These are phyloP conservation scores for Suncus etruscus DNA, from an alignment of 2,113 vertebrate genomes.

Conservation along the genomic window DNA sequence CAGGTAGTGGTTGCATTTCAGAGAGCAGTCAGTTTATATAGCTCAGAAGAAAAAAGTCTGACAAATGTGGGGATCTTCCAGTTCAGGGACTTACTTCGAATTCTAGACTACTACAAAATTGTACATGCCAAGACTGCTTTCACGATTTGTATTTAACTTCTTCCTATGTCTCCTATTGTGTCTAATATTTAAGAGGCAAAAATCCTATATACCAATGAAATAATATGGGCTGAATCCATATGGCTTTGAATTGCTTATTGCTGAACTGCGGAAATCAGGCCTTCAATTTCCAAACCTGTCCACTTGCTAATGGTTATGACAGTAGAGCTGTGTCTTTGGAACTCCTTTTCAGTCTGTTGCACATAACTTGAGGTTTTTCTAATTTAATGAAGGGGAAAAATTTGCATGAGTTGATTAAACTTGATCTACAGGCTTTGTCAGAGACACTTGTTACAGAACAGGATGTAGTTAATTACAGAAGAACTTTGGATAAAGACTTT, in stretches of 20 bases:
- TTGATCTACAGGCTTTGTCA: not conserved
- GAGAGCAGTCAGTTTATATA: not conserved
- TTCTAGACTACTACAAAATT: not conserved
- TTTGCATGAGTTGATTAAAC: not conserved
- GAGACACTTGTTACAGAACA: not conserved
- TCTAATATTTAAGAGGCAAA: not conserved
- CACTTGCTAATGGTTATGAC: not conserved
- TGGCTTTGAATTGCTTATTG: not conserved
- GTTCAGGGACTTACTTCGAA: no score
- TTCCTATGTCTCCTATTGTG: not conserved
- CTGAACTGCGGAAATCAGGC: not conserved
- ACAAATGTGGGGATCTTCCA: not conserved
- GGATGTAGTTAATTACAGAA: constrained; percentile 91
- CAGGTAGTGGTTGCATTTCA: not conserved
- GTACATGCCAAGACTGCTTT: not conserved
- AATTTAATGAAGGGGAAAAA: not conserved
- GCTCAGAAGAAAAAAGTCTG: no score
- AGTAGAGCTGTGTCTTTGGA: not conserved
- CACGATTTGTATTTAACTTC: not conserved
- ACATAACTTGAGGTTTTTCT: not conserved
- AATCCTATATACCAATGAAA: not conserved
- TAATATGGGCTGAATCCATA: not conserved
- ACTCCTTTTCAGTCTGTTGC: not conserved
- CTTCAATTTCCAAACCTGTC: not conserved
- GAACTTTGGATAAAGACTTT: constrained; percentile 96